Evolutionary conservation across 2,888 invertebrate species (phyloP).

Genomic region (Nomada hirtipes): DNA sequence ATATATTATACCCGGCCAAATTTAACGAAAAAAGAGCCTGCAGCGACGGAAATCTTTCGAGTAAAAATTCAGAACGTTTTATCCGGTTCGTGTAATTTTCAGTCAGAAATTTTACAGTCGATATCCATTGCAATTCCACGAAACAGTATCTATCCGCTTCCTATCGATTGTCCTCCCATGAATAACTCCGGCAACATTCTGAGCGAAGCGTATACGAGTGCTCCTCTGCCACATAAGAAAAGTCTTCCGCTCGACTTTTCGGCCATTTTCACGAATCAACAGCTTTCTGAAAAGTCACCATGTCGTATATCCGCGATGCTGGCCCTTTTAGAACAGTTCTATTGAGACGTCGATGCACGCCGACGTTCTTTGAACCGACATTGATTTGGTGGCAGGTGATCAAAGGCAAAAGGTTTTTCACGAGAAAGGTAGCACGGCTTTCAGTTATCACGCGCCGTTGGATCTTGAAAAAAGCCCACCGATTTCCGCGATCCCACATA

Average conservation of each 20-base stretch:
- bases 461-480: conserved; percentile 24
- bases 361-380: conserved; percentile 47
- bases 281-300: conserved; percentile 18
- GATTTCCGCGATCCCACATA: conserved; percentile 6
- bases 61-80: no score
- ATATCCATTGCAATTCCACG: no score
- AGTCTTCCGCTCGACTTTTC: background rate
- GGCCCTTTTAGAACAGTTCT: conserved; percentile 7
- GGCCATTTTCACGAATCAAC: conserved; percentile 3
- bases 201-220: background rate
- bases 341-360: conserved; percentile 20
- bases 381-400: conserved; percentile 37
- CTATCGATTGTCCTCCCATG: background rate
- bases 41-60: background rate
- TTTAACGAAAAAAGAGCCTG: no score
- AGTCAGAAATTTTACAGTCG: no score
- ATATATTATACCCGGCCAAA: no score
- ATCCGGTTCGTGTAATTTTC: no score
- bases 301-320: background rate
- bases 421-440: conserved; percentile 25
- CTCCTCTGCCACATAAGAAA: background rate
- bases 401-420: conserved; percentile 41
- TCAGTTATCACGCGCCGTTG: conserved; percentile 39
- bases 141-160: background rate
- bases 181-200: background rate